Base-by-base conservation (phyloP, 2,888 invertebrate genomes). In the Pristionchus fissidentatus region DNA sequence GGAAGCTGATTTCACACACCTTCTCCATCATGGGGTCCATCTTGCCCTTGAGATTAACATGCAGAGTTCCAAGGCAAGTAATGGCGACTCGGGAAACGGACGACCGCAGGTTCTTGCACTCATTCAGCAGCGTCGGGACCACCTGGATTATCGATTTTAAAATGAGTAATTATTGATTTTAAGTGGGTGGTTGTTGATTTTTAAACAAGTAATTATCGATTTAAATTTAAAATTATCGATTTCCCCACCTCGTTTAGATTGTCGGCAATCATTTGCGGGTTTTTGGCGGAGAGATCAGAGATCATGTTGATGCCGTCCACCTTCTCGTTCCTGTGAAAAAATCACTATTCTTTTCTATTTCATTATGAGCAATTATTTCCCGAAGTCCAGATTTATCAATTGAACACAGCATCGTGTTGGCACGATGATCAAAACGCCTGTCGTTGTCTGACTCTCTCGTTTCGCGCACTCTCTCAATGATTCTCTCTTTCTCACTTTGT, bases 1-100 rank as follows among this genome's bases (percentile, higher is more conserved):
- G 52, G 19, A 49, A 15, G 52, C 19, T 60, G 3, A 38, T 49
- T 52, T 5, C 4, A 60, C 66, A 26, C 19, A 89, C 89, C 84
- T 88, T 88, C 41, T 90, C 90, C 43, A 86, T 86, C 81, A 89
- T 95, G 88, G 94, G 92, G 92, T 95, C 95, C 92, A 95, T 94
- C 84, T 90, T 90, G 86, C 92, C 93, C 85, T 93, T 93, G 78
- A 94, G 90, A 84, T 90, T 87, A 38, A 94, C 93, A 92, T 96
- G 97, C 88, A 98, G 93, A 85, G 96, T 95, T 0, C 95, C 95
- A 62, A 97, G 94, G 10, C 96, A 95, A 85, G 95, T 94, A 91
- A 98, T 97, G 26, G 97, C 97, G 4, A 95, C 95, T 77, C 97
- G 94, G 0, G 97, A 95, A 0, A 97, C 97, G 92, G 97, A 96